A percentile compares a stretch with the other conserved stretches of the same genome.
phyloP scores from a whole-genome alignment of 1,140 invertebrate genomes.

The Nephila pilipes region DNA sequence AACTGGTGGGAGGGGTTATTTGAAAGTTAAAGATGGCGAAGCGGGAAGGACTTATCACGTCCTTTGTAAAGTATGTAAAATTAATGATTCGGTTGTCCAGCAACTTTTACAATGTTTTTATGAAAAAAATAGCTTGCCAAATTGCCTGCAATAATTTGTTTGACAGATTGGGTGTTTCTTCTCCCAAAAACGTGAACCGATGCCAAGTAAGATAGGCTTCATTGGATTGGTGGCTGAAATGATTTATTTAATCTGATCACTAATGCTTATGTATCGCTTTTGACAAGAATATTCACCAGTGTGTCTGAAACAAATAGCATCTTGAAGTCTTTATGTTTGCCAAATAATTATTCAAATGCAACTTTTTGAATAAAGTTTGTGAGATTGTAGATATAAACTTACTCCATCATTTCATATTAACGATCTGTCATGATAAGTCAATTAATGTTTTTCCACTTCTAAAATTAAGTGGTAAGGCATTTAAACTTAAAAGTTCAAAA shows the following conservation, averaged over 20 bases:
- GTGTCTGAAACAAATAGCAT: neutral
- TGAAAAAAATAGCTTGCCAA: constrained; percentile 7
- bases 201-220: neutral
- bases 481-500: too few relatives aligned
- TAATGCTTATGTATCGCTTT: neutral
- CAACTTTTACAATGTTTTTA: constrained; percentile 55
- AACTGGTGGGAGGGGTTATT: constrained; percentile 38
- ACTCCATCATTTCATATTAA: neutral
- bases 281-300: neutral
- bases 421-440: neutral
- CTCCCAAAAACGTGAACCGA: constrained; percentile 24
- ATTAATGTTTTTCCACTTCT: neutral
- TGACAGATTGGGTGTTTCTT: constrained; percentile 31
- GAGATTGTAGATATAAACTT: neutral
- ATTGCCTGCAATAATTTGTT: constrained; percentile 49
- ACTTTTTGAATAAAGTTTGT: neutral
- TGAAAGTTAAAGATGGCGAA: constrained; percentile 58
- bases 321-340: neutral
- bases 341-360: neutral
- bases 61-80: constrained; percentile 41
- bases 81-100: constrained; percentile 50
- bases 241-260: constrained; percentile 25
- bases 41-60: constrained; percentile 66
- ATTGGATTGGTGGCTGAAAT: constrained; percentile 26
- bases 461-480: too few relatives aligned